Evolutionary conservation across 2,797 vertebrate genomes (phyloP), one percentile per base, ranked within the genome.

Genomic region (Sarcophilus harrisii): DNA sequence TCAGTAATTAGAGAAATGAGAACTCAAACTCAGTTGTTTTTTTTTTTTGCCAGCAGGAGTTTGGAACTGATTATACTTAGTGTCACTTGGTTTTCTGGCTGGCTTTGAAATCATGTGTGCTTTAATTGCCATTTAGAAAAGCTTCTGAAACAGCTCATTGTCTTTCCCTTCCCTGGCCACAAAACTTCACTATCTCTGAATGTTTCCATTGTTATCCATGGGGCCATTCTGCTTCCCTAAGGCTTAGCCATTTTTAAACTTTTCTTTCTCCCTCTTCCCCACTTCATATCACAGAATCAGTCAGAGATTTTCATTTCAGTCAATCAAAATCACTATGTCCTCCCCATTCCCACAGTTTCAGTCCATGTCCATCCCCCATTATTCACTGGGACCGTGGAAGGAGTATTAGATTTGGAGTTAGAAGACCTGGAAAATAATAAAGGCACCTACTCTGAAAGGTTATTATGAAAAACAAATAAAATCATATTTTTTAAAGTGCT

Each of bases 1-100:
- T 12, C 38, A 45, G 18, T 81, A 24, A 81, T 73, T 38, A 81
- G 73, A 81, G 73, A 81, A 81, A 8, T n/a, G 38, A 38, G n/a
- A 73, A 73, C n/a, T 73, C 66, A 21, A 73, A 32, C n/a, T 9
- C n/a, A 73, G 18, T 38, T 73, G 5, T 18, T 38, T 73, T 38
- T 58, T 58, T 18, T 58, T 58, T 29, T 24, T 45, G 73, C 73
- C 38, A 14, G 93, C 89, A 45, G 93, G 45, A 93, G 52, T 91
- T 93, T 38, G 81, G 54, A 92, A 57, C 92, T 91, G 92, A 91
- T 93, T 58, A 49, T 92, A 58, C 45, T 49, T 94, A 93, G 45
- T 52, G 57, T 93, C 90, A 57, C 16, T 38, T 59, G 18, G 29
- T 1, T 89, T 92, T 95, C 38, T 94, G 90, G 38, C 59, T 29